Base-by-base conservation (phyloP, 2,113 vertebrate genomes). In the Oncorhynchus keta region DNA sequence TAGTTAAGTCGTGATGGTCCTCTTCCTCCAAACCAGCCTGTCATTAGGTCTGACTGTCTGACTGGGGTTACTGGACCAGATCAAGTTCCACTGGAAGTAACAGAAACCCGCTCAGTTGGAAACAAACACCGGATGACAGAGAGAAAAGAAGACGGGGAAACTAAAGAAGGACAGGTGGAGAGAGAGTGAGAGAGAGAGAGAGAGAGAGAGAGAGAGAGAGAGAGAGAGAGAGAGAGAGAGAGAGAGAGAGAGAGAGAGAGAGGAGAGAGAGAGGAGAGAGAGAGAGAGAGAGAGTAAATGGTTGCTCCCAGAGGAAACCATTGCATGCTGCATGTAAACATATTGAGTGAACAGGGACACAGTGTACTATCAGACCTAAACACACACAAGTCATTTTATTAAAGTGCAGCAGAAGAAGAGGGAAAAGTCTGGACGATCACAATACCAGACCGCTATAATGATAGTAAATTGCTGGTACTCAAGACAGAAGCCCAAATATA, bases 281-380 rank as follows among this genome's bases (percentile, higher is more conserved):
- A 72, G 7, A 55, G 49, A 57, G 4, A 26, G 49, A 59, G 49
- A 30, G 49, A 1, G 8, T 0, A 57, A 22, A 18, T 9, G 11
- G n/a, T 55, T 39, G 68, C n/a, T 22, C 13, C 67, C 1, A 55
- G 75, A 80, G 77, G 77, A 88, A 89, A 83, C 24, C 75, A 79
- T 81, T 86, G 85, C 85, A 87, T 86, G 85, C 65, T 77, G 67
- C 66, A 26, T 80, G 77, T 88, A 88, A 90, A 91, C 86, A 87
- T 1, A 77, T 30, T 1, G 64, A 82, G 73, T 85, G 71, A 78
- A 72, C 68, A 73, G 75, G 78, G 74, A 81, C 65, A 7, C 28
- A 20, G 39, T 45, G 39, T 69, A 16, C 68, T 45, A 48, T 39
- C 35, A 24, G 68, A 51, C 66, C 78, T 8, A 55, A 45, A 32